Evolutionary conservation across 53 echinoderm and acorn worm species (phyloP), one percentile per base, ranked within the genome.

Genomic region (Stichopus horrens): DNA sequence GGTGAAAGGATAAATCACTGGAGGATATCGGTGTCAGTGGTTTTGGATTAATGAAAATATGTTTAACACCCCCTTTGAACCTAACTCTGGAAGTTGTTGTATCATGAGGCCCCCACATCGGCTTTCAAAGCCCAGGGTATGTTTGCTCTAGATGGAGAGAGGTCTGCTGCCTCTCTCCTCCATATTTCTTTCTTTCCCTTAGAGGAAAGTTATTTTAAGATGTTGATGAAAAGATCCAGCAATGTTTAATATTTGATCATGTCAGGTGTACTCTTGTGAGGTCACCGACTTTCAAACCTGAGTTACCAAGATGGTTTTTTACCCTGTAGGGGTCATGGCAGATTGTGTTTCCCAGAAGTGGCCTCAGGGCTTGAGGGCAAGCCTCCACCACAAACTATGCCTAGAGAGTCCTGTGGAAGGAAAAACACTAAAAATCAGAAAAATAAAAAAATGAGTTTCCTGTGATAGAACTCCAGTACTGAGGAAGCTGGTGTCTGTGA

Each of bases 221-320:
- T 52, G 18, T 7, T 79, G 55, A 53, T 79, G 79, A 79, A 54
- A 55, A 10, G 79, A 79, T 79, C 79, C 79, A 79, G 56, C 53
- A 79, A 53, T 53, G 54, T 52, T 79, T 54, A 79, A 54, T 79
- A 52, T 53, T 52, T 51, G 54, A 79, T 51, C 52, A 63, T 63
- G 79, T 79, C 79, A 79, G 53, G 79, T 79, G 79, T 55, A 79
- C 79, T 79, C 79, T 79, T 8, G 52, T 54, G 6, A 79, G 79
- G 79, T 79, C 79, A 79, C 57, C n/a, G 79, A 56, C 79, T 79
- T 53, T 53, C 5, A 8, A 52, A 19, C 13, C 16, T 11, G n/a
- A 9, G 54, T 56, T n/a, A 79, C 52, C n/a, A 54, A 55, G n/a
- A 55, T 37, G 56, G 79, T 56, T n/a, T 23, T 54, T 53, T 55